A percentile compares a stretch with the other conserved stretches of the same genome.
phyloP scores from a whole-genome alignment of 1,140 invertebrate species.

The Grapholita molesta region DNA sequence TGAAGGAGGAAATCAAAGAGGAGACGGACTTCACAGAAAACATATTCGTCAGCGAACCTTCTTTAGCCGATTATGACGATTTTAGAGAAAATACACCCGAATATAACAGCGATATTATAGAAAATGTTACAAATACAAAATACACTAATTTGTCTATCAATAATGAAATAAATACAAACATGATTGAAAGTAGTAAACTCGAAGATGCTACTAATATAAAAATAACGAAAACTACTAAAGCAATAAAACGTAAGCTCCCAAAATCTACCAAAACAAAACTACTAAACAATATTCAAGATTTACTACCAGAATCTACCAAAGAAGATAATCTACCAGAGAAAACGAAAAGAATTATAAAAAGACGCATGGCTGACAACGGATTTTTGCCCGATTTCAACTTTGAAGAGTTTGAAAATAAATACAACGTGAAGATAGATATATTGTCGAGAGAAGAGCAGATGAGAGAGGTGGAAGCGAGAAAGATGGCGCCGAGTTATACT shows the following conservation, averaged over 20 bases:
- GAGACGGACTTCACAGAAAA: not conserved
- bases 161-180: not conserved
- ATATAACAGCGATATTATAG: not conserved
- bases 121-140: not conserved
- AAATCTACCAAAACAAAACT: not conserved
- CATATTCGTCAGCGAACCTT: not conserved
- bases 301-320: not conserved
- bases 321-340: not conserved
- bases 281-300: no score
- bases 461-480: not conserved
- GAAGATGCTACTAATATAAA: not conserved
- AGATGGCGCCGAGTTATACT: not conserved
- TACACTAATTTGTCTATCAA: not conserved
- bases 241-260: not conserved
- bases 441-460: not conserved
- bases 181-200: not conserved
- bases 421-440: not conserved
- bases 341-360: not conserved
- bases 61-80: not conserved
- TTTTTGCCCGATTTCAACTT: not conserved
- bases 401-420: conserved; percentile 1
- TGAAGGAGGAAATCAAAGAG: not conserved
- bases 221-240: not conserved
- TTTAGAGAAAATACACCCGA: not conserved
- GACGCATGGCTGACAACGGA: not conserved